Percentiles rank a stretch among this genome's conserved stretches.
phyloP scores from a whole-genome alignment of 2,888 invertebrate genomes.

The Ommatoiulus sabulosus region DNA sequence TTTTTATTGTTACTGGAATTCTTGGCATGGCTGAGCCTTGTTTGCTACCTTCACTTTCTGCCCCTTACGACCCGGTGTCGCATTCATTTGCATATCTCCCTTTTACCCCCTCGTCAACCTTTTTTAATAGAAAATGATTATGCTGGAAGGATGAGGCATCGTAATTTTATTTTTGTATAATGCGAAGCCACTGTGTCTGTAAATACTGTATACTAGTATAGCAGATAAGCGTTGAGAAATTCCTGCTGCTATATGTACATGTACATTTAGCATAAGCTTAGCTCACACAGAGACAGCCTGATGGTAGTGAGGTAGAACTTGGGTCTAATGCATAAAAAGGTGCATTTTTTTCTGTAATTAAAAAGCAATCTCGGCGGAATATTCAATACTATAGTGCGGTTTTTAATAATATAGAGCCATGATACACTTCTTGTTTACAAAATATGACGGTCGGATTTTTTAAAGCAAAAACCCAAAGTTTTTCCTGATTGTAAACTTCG shows the following conservation, averaged over 20 bases:
- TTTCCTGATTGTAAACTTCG: too few relatives aligned
- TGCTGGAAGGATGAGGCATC: background rate
- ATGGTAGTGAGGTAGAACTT: background rate
- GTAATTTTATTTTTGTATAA: conserved; percentile 1
- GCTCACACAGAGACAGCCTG: background rate
- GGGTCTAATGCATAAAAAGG: background rate
- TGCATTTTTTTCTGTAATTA: background rate
- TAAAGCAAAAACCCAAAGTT: too few relatives aligned
- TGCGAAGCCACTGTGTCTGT: background rate
- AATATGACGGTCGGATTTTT: too few relatives aligned
- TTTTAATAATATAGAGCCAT: background rate
- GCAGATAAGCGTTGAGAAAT: background rate
- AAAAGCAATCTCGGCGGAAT: background rate
- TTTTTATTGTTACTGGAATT: background rate
- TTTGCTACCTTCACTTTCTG: conserved; percentile 31
- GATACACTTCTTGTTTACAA: too few relatives aligned
- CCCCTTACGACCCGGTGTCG: conserved; percentile 26
- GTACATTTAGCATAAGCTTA: background rate
- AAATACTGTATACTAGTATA: too few relatives aligned
- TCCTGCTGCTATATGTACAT: background rate
- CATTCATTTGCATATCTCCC: conserved; percentile 16
- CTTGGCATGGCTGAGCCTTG: background rate
- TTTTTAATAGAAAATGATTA: background rate
- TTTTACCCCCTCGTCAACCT: background rate
- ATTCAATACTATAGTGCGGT: background rate